Percentiles rank a stretch among this genome's conserved stretches.
These are phyloP conservation scores for Coptotermes formosanus DNA, from an alignment of 1,140 invertebrate species.

Conservation along the genomic window DNA sequence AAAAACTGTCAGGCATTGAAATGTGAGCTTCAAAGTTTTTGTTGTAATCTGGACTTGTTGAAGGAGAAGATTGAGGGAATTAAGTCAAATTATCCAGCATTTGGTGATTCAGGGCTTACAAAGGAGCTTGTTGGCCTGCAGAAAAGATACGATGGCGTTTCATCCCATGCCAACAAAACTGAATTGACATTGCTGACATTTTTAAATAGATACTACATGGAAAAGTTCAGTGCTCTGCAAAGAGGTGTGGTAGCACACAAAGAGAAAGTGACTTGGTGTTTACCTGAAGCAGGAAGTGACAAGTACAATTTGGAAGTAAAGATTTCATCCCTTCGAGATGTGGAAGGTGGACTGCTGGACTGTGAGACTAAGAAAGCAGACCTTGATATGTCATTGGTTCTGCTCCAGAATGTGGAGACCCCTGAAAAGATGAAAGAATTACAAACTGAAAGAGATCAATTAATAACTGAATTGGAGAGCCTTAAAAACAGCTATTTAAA, in stretches of 20 bases:
- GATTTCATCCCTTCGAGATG: conserved; percentile 74
- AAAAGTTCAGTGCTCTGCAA: conserved; percentile 78
- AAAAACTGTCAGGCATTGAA: conserved; percentile 70
- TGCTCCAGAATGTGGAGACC: conserved; percentile 66
- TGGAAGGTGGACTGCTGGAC: conserved; percentile 68
- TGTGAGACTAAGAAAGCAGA: conserved; percentile 65
- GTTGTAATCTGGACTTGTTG: conserved; percentile 65
- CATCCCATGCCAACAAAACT: conserved; percentile 75
- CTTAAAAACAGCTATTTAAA: conserved; percentile 63
- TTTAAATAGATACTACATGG: conserved; percentile 83
- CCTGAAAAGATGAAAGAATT: conserved; percentile 64
- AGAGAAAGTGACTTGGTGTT: conserved; percentile 92
- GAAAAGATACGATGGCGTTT: conserved; percentile 72
- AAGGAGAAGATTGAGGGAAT: conserved; percentile 68
- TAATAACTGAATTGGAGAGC: conserved; percentile 65
- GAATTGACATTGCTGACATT: conserved; percentile 75
- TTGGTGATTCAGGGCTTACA: conserved; percentile 67
- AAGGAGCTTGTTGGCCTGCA: conserved; percentile 78
- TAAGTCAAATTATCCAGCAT: conserved; percentile 73
- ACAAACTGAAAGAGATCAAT: conserved; percentile 60
- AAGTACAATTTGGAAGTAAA: conserved; percentile 92
- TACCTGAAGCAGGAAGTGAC: conserved; percentile 81
- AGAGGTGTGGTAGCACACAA: conserved; percentile 73
- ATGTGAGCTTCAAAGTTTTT: conserved; percentile 59
- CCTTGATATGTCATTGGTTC: conserved; percentile 63